Evolutionary conservation across 1,140 invertebrate genomes (phyloP), one percentile per base, ranked within the genome.

Genomic region (Drosophila takahashii): DNA sequence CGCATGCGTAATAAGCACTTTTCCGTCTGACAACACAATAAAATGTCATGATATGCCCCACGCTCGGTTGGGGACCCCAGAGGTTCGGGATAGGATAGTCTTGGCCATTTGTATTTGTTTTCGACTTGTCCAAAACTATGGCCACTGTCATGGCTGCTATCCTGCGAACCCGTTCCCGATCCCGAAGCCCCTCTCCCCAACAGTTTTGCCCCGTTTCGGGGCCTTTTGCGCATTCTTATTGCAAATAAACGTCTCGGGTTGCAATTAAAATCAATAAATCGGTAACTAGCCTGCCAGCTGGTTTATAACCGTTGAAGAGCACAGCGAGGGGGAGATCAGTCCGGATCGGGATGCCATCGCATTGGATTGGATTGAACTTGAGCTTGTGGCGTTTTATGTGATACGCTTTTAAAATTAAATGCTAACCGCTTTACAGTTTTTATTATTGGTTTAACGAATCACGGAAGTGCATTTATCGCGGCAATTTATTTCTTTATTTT

Each of bases 31-130:
- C 90, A 91, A 91, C 83, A 91, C 90, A 91, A 91, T 91, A 91
- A 91, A 91, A 91, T 91, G 90, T 91, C 90, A 91, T 91, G 90
- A 91, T 91, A 91, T 91, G 86, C 90, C 90, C 90, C 90, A 90
- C 87, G 90, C 84, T 84, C 84, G 54, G 85, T 87, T 87, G 84
- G 84, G 74, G 53, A 77, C 48, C 27, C 74, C 41, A 73, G 56
- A 10, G 41, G 22, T 9, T 29, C 32, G 36, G 67, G 16, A 36
- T 29, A 41, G 45, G 5, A 18, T 36, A 10, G 47, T n/a, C 16
- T 29, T 42, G 48, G 27, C 47, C 45, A 41, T 59, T 77, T 58
- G 73, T 70, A 81, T 86, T 86, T 85, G 81, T 87, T 81, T 86
- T 81, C 54, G 75, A 67, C 65, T 79, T 86, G 83, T 86, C 81